phyloP scores from a whole-genome alignment of 2,888 invertebrate genomes.

The Hololepta plana region DNA sequence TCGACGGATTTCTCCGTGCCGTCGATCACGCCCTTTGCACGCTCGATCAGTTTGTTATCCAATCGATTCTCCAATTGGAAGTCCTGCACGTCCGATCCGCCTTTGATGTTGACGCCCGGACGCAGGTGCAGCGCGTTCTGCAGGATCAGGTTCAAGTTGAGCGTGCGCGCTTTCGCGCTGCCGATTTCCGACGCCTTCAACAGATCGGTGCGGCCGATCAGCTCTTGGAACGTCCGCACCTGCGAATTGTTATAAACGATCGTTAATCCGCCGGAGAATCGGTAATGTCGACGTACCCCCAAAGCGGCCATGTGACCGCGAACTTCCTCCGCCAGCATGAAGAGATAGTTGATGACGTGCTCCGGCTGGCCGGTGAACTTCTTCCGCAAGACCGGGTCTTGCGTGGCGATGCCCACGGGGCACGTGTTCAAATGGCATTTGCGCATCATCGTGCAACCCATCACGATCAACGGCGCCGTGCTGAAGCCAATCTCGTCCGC shows the following conservation, averaged over 20 bases:
- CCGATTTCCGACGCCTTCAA: conserved; percentile 54
- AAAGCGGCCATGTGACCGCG: conserved; percentile 80
- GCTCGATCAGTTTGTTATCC: conserved; percentile 60
- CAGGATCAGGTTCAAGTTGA: conserved; percentile 73
- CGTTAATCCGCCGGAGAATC: neutral
- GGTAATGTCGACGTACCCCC: conserved; percentile 45
- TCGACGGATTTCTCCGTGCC: conserved; percentile 49
- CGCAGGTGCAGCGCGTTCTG: conserved; percentile 80
- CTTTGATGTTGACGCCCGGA: conserved; percentile 77
- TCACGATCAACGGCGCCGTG: conserved; percentile 91
- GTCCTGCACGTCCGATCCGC: conserved; percentile 74
- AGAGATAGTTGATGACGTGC: conserved; percentile 92
- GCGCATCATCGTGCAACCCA: conserved; percentile 99
- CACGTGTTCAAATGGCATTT: conserved; percentile 99
- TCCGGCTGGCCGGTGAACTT: conserved; percentile 98
- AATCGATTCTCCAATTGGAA: conserved; percentile 71
- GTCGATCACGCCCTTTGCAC: conserved; percentile 53
- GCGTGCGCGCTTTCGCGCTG: conserved; percentile 59
- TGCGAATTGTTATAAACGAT: conserved; percentile 9
- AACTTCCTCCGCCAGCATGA: conserved; percentile 95
- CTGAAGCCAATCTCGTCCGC: conserved; percentile 99
- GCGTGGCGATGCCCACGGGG: conserved; percentile 97
- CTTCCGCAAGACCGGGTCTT: conserved; percentile 85
- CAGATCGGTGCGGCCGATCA: conserved; percentile 83
- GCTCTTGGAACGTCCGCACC: conserved; percentile 35